Evolutionary conservation across 35 echinoderm and acorn worm genomes (phyloP).

Genomic region (Anneissia japonica): DNA sequence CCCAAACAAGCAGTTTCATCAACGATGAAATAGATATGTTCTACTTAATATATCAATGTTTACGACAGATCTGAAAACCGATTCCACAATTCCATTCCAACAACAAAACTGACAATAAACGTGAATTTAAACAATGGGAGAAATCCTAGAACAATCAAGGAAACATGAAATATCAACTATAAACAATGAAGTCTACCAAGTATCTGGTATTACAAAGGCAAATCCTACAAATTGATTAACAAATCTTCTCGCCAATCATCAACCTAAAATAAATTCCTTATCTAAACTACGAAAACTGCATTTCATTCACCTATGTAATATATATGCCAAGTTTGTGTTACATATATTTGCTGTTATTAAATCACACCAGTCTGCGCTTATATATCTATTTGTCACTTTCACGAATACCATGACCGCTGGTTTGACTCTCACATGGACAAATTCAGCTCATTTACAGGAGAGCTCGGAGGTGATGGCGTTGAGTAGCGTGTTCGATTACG

Average conservation of each 20-base stretch:
- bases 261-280: not conserved
- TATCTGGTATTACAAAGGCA: not conserved
- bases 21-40: too few relatives aligned
- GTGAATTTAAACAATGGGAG: not conserved
- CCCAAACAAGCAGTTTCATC: too few relatives aligned
- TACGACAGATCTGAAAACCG: too few relatives aligned
- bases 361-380: not conserved
- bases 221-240: too few relatives aligned
- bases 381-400: not conserved
- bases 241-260: too few relatives aligned
- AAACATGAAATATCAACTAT: not conserved
- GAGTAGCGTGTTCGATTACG: conserved; percentile 8
- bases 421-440: not conserved
- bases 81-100: too few relatives aligned
- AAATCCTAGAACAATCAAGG: not conserved
- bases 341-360: not conserved
- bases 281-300: not conserved
- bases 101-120: too few relatives aligned
- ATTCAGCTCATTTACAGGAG: not conserved
- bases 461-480: conserved; percentile 30
- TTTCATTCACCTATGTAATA: not conserved
- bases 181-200: not conserved
- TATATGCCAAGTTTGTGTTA: too few relatives aligned
- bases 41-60: too few relatives aligned
- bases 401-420: not conserved